Conservation (phyloP, 2,888 invertebrate genomes). For the Gymnoscelis rufifasciata region DNA sequence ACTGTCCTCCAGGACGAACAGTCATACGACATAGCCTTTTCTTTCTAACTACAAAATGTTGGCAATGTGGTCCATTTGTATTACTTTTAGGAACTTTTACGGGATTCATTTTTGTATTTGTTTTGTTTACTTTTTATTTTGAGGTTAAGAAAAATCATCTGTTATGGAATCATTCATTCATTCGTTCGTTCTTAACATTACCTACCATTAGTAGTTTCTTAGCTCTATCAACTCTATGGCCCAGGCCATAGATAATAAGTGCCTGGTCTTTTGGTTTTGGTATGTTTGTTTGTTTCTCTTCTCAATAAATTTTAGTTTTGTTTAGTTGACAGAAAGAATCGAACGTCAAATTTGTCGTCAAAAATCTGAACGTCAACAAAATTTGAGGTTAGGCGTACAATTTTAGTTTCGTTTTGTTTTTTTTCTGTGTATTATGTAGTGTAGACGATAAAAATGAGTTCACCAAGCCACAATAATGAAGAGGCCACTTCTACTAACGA, state of each 20-base stretch:
- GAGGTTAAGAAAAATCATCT: background rate
- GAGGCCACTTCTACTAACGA: slow-evolving; percentile 53
- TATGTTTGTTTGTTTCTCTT: too few relatives aligned
- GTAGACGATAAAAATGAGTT: slow-evolving; percentile 59
- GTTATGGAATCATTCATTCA: too few relatives aligned
- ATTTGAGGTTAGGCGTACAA: slow-evolving; percentile 71
- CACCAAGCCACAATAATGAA: slow-evolving; percentile 59
- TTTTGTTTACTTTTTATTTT: background rate
- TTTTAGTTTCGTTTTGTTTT: slow-evolving; percentile 63
- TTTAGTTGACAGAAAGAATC: too few relatives aligned
- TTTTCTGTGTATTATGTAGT: slow-evolving; percentile 66
- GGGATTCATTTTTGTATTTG: slow-evolving; percentile 14
- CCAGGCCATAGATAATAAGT: too few relatives aligned
- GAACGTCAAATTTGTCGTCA: background rate
- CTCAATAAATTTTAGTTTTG: too few relatives aligned
- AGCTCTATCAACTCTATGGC: too few relatives aligned
- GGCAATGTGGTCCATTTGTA: slow-evolving; percentile 60
- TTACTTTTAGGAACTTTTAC: slow-evolving; percentile 5
- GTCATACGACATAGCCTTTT: slow-evolving; percentile 88
- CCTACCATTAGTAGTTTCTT: too few relatives aligned
- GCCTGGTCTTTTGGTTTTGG: too few relatives aligned
- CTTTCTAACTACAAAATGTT: slow-evolving; percentile 83
- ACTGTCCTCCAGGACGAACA: slow-evolving; percentile 82
- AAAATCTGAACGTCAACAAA: slow-evolving; percentile 54
- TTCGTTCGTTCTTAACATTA: too few relatives aligned